phyloP scores from a whole-genome alignment of 2,888 invertebrate genomes.

The Leuctra nigra region DNA sequence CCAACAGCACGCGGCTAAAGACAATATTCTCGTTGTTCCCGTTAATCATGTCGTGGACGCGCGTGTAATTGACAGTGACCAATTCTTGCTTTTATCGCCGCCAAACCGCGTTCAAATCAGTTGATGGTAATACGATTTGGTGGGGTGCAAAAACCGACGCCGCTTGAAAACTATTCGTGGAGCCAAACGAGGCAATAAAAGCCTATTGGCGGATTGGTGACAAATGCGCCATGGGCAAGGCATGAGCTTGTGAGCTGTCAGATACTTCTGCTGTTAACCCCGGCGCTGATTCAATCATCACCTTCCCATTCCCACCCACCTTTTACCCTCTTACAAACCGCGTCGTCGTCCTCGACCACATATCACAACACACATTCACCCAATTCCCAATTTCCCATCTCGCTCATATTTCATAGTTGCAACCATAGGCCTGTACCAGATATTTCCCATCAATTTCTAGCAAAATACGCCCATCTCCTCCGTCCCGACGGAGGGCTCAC shows the following conservation, averaged over 20 bases:
- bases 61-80: slow-evolving; percentile 12
- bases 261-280: background rate
- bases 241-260: background rate
- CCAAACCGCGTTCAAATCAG: background rate
- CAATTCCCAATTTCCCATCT: slow-evolving; percentile 18
- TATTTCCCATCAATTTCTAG: slow-evolving; percentile 2
- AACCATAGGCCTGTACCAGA: background rate
- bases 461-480: slow-evolving; percentile 3
- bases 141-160: background rate
- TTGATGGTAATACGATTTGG: slow-evolving; percentile 13
- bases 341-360: background rate
- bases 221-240: background rate
- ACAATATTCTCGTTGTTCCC: background rate
- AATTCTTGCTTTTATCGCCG: background rate
- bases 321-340: background rate
- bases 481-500: background rate
- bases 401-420: slow-evolving; percentile 15
- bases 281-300: slow-evolving; percentile 14
- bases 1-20: background rate
- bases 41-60: background rate
- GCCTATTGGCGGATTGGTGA: background rate
- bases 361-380: slow-evolving; percentile 17
- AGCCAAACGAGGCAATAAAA: background rate
- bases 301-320: background rate
- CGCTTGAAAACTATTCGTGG: background rate